Evolutionary conservation across 2,113 vertebrate species (phyloP), one percentile per base, ranked within the genome.

Genomic region (Hypanus sabinus): DNA sequence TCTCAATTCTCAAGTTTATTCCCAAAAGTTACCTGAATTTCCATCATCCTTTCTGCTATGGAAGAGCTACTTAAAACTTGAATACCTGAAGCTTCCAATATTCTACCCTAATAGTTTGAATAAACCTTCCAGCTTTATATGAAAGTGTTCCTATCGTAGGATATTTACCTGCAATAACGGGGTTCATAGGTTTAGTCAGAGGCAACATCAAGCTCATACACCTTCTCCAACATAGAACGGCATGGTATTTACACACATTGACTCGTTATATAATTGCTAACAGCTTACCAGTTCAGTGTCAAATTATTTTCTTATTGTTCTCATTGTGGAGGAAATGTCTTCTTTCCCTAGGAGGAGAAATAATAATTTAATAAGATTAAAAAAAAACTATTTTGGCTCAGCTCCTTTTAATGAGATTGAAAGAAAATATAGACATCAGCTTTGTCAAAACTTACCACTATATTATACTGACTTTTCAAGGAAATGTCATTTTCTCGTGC

Each of bases 271-370:
- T 65, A 68, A 90, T 90, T 30, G 30, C 57, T 16, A 18, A 65
- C 9, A 20, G n/a, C 85, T 65, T 68, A 65, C 85, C 85, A 20
- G 85, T 68, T 65, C 57, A 6, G 11, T 22, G 30, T 85, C 27
- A 2, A n/a, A 94, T 92, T 94, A 95, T 57, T 94, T 94, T 14
- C 68, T 94, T 94, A 94, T 94, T 24, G 71, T 24, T 33, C 55
- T 57, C 36, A 60, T 60, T 87, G 83, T 60, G 30, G n/a, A 87
- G 93, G 8, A 87, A 87, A 60, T 62, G 3, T 60, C 83, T 87
- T 87, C 83, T 60, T 94, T 94, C 88, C 94, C 94, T 96, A 10
- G 73, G 94, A 92, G 77, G 4, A 80, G 20, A 94, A 94, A 70
- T 4, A 2, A 77, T 80, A n/a, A 14, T 90, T 65, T 90, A 22